Conservation (phyloP, 1,140 invertebrate genomes). For the Argopecten irradians region DNA sequence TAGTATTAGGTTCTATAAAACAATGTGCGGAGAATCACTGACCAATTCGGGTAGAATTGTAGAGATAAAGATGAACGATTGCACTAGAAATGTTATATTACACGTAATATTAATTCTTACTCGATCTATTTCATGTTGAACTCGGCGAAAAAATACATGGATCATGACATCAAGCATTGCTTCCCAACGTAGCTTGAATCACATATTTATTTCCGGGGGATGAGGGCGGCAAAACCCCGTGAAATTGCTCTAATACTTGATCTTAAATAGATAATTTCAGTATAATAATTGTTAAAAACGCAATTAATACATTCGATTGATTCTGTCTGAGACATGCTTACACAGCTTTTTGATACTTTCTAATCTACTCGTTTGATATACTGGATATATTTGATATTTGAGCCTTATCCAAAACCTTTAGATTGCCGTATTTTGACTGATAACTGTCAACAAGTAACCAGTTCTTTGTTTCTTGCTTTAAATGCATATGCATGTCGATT, state of each 20-base stretch:
- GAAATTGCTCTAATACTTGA: neutral
- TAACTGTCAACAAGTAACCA: neutral
- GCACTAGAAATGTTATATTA: too few species aligned
- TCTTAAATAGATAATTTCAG: neutral
- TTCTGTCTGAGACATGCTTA: neutral
- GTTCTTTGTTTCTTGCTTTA: neutral
- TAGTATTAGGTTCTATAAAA: neutral
- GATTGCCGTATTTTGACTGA: neutral
- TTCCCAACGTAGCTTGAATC: too few species aligned
- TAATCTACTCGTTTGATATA: neutral
- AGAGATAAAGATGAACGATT: too few species aligned
- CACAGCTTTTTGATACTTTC: neutral
- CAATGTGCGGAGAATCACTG: neutral
- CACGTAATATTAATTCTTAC: too few species aligned
- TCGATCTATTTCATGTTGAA: too few species aligned
- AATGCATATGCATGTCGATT: neutral
- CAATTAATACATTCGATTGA: neutral
- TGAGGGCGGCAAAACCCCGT: too few species aligned
- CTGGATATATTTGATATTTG: neutral
- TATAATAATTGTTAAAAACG: neutral
- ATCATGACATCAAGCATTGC: too few species aligned
- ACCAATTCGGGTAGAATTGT: neutral
- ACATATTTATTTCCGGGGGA: too few species aligned
- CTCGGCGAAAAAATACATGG: too few species aligned
- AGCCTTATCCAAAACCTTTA: neutral